Percentiles rank a stretch among this genome's conserved stretches.
Conservation (phyloP, 2,797 vertebrate genomes). For the Micromesistius poutassou region DNA sequence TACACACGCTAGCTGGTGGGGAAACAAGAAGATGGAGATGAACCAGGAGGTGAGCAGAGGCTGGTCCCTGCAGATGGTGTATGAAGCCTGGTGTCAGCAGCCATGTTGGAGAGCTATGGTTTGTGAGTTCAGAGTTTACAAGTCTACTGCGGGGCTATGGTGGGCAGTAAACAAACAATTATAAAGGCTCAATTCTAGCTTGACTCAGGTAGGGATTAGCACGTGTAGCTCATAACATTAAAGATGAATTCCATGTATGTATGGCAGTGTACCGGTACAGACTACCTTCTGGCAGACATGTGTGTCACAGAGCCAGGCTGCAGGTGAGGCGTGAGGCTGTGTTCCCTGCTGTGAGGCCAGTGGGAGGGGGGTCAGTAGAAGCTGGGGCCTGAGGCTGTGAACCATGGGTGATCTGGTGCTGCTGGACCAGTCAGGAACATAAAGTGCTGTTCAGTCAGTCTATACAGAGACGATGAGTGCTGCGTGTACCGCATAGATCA, state of each 20-base stretch:
- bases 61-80: not conserved
- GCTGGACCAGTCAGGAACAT: not conserved
- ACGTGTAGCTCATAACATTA: not conserved
- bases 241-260: not conserved
- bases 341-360: not conserved
- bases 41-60: not conserved
- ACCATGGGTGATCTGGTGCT: not conserved
- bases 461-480: not conserved
- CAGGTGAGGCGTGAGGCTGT: not conserved
- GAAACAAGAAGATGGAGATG: constrained; percentile 18
- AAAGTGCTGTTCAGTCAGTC: constrained; percentile 2
- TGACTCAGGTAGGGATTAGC: not conserved
- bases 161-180: not conserved
- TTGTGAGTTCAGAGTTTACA: constrained; percentile 5
- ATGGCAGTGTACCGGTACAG: not conserved
- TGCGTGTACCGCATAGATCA: not conserved
- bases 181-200: not conserved
- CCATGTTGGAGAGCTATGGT: constrained; percentile 27
- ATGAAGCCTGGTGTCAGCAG: not conserved
- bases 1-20: constrained; percentile 50
- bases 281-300: not conserved
- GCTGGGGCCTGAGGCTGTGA: not conserved
- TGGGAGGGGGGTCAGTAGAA: not conserved
- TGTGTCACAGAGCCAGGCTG: not conserved
- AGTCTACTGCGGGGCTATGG: constrained; percentile 1